Evolutionary conservation across 92 coral and sea anemone genomes (phyloP), one percentile per base, ranked within the genome.

Genomic region (Umimayanthus chanpuru): DNA sequence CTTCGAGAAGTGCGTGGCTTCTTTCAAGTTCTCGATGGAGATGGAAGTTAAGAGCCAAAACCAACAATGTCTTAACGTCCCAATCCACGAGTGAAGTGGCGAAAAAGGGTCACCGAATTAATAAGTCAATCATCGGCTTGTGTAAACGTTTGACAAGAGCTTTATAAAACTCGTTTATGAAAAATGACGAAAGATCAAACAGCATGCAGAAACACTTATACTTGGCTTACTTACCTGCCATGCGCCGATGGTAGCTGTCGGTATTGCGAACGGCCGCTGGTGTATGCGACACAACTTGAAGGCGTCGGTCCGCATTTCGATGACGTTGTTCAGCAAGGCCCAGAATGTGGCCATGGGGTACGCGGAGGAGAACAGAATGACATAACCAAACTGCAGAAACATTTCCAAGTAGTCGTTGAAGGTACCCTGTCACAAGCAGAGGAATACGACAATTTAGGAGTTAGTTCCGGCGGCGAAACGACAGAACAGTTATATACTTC

Each of bases 271-370:
- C 15, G 97, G 94, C 81, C 99, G 89, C 85, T 97, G 99, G 89
- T 85, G 93, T 76, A 97, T 94, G 58, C 96, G 91, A 85, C 98
- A 94, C 92, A 97, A 85, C 89, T 97, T 97, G 89, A 97, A 97
- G 28, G 98, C 99, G 67, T 97, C 99, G 11, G 99, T 97, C 56
- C 99, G 95, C 50, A 97, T 89, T 88, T 97, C 99, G 39, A 94
- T 90, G 41, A 97, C 98, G 80, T 97, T 97, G 88, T 97, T 97
- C 65, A 97, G 91, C 18, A 97, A 86, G 5, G 99, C 96, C 99
- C 99, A 97, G 82, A 97, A 97, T 8, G 99, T 93, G 23, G 99
- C 99, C 99, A 97, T 97, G 64, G 99, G 99, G 81, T 97, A 97
- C 15, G 96, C 99, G 30, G 99, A 97, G 4, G 99, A 97, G 88